A percentile compares a stretch with the other conserved stretches of the same genome.
Evolutionary conservation across 1,140 invertebrate genomes (phyloP).

Genomic region (Drosophila tristis): DNA sequence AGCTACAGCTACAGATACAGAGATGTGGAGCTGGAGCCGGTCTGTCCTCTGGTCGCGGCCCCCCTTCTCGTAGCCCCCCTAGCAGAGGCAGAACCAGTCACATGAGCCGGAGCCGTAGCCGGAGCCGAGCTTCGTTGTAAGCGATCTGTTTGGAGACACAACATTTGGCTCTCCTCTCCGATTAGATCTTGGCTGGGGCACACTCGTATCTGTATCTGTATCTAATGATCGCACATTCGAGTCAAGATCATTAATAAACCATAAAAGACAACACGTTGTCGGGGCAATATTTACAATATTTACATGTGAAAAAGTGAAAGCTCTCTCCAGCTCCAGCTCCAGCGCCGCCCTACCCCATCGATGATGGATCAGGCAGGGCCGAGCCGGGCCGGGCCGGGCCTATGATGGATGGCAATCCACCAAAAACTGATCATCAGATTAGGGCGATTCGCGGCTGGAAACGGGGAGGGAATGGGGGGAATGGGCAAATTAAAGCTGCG

Average conservation of each 20-base stretch:
- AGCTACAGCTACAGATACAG: conserved; percentile 11
- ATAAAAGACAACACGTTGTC: conserved; percentile 69
- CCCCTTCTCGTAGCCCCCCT: too few species aligned
- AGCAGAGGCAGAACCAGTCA: conserved; percentile 33
- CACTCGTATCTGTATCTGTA: conserved; percentile 14
- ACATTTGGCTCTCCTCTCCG: too few species aligned
- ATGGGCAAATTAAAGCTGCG: conserved; percentile 79
- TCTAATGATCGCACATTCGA: conserved; percentile 73
- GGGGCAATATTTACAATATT: conserved; percentile 35
- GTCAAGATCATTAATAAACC: conserved; percentile 74
- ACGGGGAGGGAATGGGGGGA: conserved; percentile 56
- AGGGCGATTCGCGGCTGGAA: conserved; percentile 13
- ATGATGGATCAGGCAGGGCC: conserved; percentile 36
- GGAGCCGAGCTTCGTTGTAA: conserved; percentile 36
- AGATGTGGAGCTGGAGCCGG: conserved; percentile 12
- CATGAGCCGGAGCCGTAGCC: conserved; percentile 20
- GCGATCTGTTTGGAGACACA: conserved; percentile 40
- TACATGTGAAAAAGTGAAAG: conserved; percentile 60
- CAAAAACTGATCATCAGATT: conserved; percentile 18
- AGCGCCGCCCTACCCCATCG: neutral
- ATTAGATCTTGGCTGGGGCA: conserved; percentile 16
- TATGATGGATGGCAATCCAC: neutral
- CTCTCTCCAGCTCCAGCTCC: neutral
- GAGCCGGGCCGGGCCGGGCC: neutral
- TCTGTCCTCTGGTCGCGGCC: neutral